Evolutionary conservation across 2,888 invertebrate species (phyloP).

Genomic region (Tachina grossa): DNA sequence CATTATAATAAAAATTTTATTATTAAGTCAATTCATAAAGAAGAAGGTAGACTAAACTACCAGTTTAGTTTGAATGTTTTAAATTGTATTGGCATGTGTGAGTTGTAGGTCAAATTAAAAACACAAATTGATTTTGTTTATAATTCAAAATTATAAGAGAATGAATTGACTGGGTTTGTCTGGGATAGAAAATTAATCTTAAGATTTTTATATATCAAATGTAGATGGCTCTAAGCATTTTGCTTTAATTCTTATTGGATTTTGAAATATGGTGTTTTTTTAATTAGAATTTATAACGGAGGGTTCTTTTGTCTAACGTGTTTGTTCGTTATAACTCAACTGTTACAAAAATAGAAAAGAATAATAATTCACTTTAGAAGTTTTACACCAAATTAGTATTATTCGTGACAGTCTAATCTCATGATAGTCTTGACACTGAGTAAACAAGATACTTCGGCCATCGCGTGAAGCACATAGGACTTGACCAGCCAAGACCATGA

Average conservation of each 20-base stretch:
- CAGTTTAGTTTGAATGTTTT: neutral
- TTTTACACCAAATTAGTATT: too few species aligned
- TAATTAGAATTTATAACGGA: slow-evolving; percentile 34
- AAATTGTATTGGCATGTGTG: slow-evolving; percentile 30
- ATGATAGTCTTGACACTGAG: too few species aligned
- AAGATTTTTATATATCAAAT: neutral
- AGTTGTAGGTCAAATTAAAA: slow-evolving; percentile 30
- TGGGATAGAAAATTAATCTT: neutral
- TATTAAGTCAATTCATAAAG: slow-evolving; percentile 41
- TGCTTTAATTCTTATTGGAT: slow-evolving; percentile 42
- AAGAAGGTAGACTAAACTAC: neutral
- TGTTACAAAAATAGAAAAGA: neutral
- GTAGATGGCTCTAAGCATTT: slow-evolving; percentile 18
- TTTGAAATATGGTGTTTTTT: slow-evolving; percentile 11
- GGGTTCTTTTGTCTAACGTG: slow-evolving; percentile 20
- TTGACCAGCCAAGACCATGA: too few species aligned
- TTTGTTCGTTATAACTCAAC: slow-evolving; percentile 8
- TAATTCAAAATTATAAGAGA: neutral
- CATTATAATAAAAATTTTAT: slow-evolving; percentile 62
- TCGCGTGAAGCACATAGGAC: too few species aligned
- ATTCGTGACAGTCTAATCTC: too few species aligned
- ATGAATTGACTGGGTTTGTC: neutral
- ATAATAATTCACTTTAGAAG: too few species aligned
- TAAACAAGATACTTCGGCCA: too few species aligned
- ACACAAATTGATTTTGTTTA: neutral